These are phyloP conservation scores for Dryomyza anilis DNA, from an alignment of 2,888 invertebrate species.

Conservation along the genomic window DNA sequence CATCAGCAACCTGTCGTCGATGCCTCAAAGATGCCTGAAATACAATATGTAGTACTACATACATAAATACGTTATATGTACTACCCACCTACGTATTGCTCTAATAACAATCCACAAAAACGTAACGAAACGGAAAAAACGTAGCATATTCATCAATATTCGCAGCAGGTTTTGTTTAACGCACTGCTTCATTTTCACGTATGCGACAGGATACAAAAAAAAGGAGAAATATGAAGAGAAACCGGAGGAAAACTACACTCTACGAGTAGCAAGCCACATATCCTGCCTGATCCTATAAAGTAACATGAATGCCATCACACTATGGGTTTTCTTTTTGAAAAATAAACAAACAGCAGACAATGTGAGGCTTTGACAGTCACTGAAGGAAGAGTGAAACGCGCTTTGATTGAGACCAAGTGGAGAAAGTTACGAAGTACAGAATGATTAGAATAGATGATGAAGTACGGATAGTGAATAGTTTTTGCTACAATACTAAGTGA, in stretches of 20 bases:
- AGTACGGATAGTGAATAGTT: too few relatives aligned
- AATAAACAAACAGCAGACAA: background rate
- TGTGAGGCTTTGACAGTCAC: background rate
- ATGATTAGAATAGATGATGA: too few relatives aligned
- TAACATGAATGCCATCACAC: background rate
- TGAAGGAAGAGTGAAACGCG: too few relatives aligned
- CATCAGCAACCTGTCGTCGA: background rate
- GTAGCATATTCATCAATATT: conserved; percentile 31
- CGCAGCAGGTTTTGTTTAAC: conserved; percentile 33
- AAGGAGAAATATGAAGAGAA: background rate
- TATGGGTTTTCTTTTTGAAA: background rate
- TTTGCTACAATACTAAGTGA: too few relatives aligned
- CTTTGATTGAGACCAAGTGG: too few relatives aligned
- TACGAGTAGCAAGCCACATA: background rate
- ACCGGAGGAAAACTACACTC: background rate
- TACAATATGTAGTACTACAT: background rate
- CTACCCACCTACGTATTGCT: background rate
- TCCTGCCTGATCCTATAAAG: background rate
- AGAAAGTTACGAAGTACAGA: too few relatives aligned
- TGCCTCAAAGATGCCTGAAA: background rate
- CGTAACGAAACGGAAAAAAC: background rate
- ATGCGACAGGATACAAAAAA: background rate
- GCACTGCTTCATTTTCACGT: conserved; percentile 35
- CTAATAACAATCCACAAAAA: background rate
- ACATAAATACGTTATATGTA: too few relatives aligned